Evolutionary conservation across 2,888 invertebrate species (phyloP), one percentile per base, ranked within the genome.

Genomic region (Gastracanthus pulcherrimus): DNA sequence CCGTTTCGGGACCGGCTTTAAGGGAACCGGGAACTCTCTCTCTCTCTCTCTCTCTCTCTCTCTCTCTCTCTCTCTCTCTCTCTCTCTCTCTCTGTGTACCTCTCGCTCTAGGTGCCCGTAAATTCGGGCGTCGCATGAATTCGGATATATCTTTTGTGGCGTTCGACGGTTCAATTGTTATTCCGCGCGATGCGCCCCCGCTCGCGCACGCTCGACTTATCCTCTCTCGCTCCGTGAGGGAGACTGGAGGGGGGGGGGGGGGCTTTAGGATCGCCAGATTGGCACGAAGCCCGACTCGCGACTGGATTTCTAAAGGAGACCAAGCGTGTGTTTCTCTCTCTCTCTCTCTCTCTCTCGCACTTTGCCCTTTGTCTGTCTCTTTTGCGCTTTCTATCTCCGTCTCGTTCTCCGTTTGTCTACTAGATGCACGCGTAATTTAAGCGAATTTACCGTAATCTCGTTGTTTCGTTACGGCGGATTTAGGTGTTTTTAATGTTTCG

Each of bases 91-190:
- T 31, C 60, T 60, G 26, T 23, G 23, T 23, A 2, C 26, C 38
- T 36, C 64, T 19, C 55, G 7, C 55, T 26, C 11, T 26, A 62
- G 62, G 26, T 19, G 31, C 74, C 64, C 78, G 80, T 81, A 81
- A 83, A 83, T 83, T 83, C 83, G 75, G 41, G 34, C 60, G 77
- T 70, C 80, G 72, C 81, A 83, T 71, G 83, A 83, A 76, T 83
- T 81, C 83, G 75, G 79, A 80, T 81, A 79, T 82, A 83, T 79
- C 82, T 77, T 80, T 77, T 64, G 82, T 69, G 82, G 70, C 64
- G 67, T 81, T 71, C 80, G 74, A 78, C 82, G 80, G 74, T 80
- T 81, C 83, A 76, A 83, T 83, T 83, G 83, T 83, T 83, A 83
- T 83, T 83, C 83, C 69, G 62, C 71, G 60, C 78, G 71, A 64